Base-by-base conservation (phyloP, 2,888 invertebrate genomes). In the Drosophila lutescens region DNA sequence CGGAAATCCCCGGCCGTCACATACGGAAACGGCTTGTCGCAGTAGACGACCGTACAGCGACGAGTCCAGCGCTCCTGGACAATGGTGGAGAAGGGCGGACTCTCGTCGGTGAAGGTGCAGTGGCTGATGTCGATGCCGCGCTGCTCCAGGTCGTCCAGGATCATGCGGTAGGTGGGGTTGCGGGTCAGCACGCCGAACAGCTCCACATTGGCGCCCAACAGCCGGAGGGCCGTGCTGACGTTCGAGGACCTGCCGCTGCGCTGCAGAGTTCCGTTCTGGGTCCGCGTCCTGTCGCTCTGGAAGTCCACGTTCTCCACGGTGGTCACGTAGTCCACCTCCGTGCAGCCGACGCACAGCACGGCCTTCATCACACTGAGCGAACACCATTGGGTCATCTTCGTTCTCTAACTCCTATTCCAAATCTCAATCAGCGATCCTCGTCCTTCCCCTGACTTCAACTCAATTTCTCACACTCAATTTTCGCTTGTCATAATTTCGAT, bases 1-100 rank as follows among this genome's bases (percentile, higher is more conserved):
- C 91, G 79, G 13, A 95, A 95, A 9, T 86, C 79, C 76, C 94
- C 93, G 13, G 93, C 91, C 12, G 93, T 90, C 1, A 91, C 92
- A 26, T 84, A 76, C 0, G 87, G 79, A 61, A 76, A 79, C 0
- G 38, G 13, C 0, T 58, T 50, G 89, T 94, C 94, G 23, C 93
- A 93, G 81, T 94, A 94, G 17, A 95, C 83, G 70, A 95, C 94
- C 0, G 94, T 93, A 7, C 94, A 94, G 41, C 92, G 93, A 12
- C 32, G 41, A 0, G 23, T 47, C 0, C n/a, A 41, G 70, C 40
- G 51, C 2, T 93, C 94, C n/a, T 95, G 88, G 46, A 95, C 92
- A 0, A 95, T 93, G 1, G 94, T 93, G 0, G 95, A 94, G n/a
- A 93, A 91, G 0, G 95, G 95, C 23, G 93, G 93, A 71, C 92